Base-by-base conservation (phyloP, 2,888 invertebrate species). In the Stictocephala bisonia region DNA sequence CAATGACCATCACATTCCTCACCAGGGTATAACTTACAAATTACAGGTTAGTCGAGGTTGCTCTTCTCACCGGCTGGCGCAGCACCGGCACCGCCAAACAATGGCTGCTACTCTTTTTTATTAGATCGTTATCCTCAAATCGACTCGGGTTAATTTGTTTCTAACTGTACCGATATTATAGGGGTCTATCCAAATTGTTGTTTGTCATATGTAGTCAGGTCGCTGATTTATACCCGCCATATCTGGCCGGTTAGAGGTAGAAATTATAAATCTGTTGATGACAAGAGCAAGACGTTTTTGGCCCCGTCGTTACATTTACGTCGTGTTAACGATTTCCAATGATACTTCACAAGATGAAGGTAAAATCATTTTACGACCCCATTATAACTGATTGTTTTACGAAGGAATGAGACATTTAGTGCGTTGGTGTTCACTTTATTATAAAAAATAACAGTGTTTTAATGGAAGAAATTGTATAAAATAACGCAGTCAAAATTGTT, bases 11-110 rank as follows among this genome's bases (percentile, higher is more conserved):
- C n/a, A 27, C 64, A 64, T 64, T 64, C 64, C 64, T 44, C 44
- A 44, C 15, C 18, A 64, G 44, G 64, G 64, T 64, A 27, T 64
- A 64, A 64, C 64, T 71, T 71, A 58, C 70, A 71, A 71, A 71
- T 71, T 71, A 71, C 29, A 71, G 70, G 70, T 71, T 71, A 56
- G 58, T 64, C 11, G 56, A 40, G 41, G 70, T 71, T 58, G 35
- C 27, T 35, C 58, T 71, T 71, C 70, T 71, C 70, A 71, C 70
- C 70, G 58, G 58, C 13, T 13, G 48, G 11, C n/a, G 60, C 64
- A 24, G 64, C 51, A 44, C 58, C 70, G 58, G 70, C 70, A 71
- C 58, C 64, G 64, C 44, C 64, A 44, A 64, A 64, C 64, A 64
- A 64, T 64, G 64, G 64, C 64, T 64, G 44, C 64, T 64, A 22